Conservation (phyloP, 2,797 vertebrate genomes). For the Danio aesculapii region DNA sequence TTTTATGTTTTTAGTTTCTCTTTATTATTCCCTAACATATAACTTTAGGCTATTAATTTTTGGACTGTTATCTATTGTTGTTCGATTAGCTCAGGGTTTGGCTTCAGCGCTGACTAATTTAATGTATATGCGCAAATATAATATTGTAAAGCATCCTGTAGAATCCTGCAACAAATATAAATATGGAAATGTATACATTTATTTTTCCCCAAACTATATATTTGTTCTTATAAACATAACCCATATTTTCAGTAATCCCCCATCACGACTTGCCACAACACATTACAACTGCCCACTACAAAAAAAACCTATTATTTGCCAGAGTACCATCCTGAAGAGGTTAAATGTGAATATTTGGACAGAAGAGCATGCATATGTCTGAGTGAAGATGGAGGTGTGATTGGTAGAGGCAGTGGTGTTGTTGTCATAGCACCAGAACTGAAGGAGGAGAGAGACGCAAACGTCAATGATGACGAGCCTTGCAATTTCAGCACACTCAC, state of each 20-base stretch:
- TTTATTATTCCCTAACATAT: no score
- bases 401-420: conserved; percentile 62
- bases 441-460: conserved; percentile 63
- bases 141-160: no score
- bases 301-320: not conserved
- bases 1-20: no score
- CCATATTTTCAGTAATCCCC: not conserved
- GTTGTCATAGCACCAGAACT: conserved; percentile 78
- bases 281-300: not conserved
- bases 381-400: conserved; percentile 65
- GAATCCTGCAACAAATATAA: no score
- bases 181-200: no score
- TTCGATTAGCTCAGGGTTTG: no score
- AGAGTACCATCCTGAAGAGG: not conserved
- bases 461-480: conserved; percentile 68
- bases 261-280: not conserved
- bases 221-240: no score
- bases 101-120: no score
- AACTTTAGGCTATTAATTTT: no score
- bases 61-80: no score
- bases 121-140: no score
- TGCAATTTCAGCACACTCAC: conserved; percentile 57
- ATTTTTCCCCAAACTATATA: no score
- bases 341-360: conserved; percentile 25
- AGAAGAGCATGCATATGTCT: conserved; percentile 48